These are phyloP conservation scores for Lypha dubia DNA, from an alignment of 2,888 invertebrate genomes.

Conservation along the genomic window DNA sequence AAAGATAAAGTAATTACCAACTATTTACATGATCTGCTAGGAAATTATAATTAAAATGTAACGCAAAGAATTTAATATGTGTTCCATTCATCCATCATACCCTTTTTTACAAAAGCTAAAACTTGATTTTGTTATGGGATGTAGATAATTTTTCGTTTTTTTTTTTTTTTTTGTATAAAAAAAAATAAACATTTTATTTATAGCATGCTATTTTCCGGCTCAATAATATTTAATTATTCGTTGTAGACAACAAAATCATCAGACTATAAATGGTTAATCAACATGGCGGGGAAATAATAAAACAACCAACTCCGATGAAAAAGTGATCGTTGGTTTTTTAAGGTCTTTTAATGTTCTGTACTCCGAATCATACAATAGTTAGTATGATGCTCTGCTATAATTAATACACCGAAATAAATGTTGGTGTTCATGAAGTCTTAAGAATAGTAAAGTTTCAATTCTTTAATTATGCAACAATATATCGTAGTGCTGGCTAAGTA, in stretches of 20 bases:
- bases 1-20: slow-evolving; percentile 35
- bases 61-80: not conserved
- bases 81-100: slow-evolving; percentile 4
- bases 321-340: slow-evolving; percentile 8
- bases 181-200: slow-evolving; percentile 15
- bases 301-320: slow-evolving; percentile 21
- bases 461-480: not conserved
- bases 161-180: not conserved
- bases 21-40: slow-evolving; percentile 44
- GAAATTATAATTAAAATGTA: slow-evolving; percentile 2
- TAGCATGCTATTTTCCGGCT: slow-evolving; percentile 63
- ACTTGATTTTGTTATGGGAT: slow-evolving; percentile 15
- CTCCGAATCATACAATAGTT: not conserved
- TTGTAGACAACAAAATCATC: slow-evolving; percentile 49
- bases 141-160: too few species aligned
- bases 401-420: slow-evolving; percentile 18
- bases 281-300: slow-evolving; percentile 44
- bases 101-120: slow-evolving; percentile 22
- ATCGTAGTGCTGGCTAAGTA: too few species aligned
- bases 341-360: slow-evolving; percentile 19
- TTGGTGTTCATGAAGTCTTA: not conserved
- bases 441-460: accelerated
- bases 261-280: slow-evolving; percentile 63
- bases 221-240: slow-evolving; percentile 69
- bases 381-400: slow-evolving; percentile 1